Evolutionary conservation across 1,140 invertebrate species (phyloP).

Genomic region (Cydia strobilella): DNA sequence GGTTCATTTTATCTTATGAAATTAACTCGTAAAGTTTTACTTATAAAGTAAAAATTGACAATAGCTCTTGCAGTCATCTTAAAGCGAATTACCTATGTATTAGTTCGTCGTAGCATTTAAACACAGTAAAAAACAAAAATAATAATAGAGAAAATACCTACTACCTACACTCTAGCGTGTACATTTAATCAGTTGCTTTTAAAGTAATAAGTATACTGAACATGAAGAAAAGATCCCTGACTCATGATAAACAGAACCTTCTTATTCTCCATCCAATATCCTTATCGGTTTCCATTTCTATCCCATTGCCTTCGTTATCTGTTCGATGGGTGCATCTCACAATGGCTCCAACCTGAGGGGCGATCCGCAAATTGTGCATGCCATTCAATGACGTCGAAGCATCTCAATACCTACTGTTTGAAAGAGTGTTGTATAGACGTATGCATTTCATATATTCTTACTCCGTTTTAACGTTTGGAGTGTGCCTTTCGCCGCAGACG

Average conservation of each 20-base stretch:
- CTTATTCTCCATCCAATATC: slow-evolving; percentile 14
- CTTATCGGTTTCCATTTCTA: slow-evolving; percentile 29
- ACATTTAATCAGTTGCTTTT: neutral
- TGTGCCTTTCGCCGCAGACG: slow-evolving; percentile 45
- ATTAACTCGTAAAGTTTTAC: no score
- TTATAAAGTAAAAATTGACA: no score
- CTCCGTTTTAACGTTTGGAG: neutral
- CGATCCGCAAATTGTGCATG: slow-evolving; percentile 50
- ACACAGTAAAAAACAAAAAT: no score
- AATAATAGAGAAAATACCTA: no score
- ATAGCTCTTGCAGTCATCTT: no score
- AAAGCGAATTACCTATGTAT: no score
- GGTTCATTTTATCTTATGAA: no score
- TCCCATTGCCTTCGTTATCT: slow-evolving; percentile 29
- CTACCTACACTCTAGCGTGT: no score
- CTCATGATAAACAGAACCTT: slow-evolving; percentile 2
- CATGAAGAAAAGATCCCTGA: neutral
- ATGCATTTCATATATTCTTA: neutral
- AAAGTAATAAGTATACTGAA: neutral
- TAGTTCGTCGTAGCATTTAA: no score
- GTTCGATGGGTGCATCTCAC: slow-evolving; percentile 12
- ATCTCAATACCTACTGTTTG: slow-evolving; percentile 8
- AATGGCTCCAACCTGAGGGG: slow-evolving; percentile 34
- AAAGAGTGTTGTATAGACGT: neutral
- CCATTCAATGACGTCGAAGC: slow-evolving; percentile 47